A percentile compares a stretch with the other conserved stretches of the same genome.
These are phyloP conservation scores for Cyanoramphus novaezelandiae DNA, from an alignment of 2,113 vertebrate genomes.

Conservation along the genomic window DNA sequence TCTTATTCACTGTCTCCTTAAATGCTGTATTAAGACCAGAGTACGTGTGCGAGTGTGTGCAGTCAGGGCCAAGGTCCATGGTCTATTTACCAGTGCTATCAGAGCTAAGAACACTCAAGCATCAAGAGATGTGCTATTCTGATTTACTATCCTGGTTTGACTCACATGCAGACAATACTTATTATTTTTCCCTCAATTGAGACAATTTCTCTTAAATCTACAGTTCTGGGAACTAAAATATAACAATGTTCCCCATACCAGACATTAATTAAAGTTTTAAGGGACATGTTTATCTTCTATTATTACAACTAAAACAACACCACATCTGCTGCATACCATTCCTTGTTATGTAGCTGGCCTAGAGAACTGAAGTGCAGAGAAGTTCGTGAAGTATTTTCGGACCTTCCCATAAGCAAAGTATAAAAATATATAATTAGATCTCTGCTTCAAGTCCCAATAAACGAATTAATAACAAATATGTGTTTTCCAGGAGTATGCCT, in stretches of 20 bases:
- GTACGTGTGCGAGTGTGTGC: rapidly evolving
- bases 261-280: neutral
- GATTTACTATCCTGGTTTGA: neutral
- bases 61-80: neutral
- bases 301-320: neutral
- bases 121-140: neutral
- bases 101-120: neutral
- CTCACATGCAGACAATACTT: neutral
- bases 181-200: neutral
- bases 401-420: neutral
- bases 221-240: neutral
- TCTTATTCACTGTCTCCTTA: neutral
- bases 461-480: rapidly evolving
- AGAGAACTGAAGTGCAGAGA: neutral
- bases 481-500: neutral
- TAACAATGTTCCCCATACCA: neutral
- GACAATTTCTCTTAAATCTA: neutral
- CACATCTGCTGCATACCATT: neutral
- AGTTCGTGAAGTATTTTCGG: neutral
- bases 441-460: neutral
- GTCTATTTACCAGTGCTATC: neutral
- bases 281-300: neutral
- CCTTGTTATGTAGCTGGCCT: neutral
- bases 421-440: neutral
- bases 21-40: neutral